Evolutionary conservation across 2,113 vertebrate species (phyloP).

Genomic region (Damaliscus lunatus): DNA sequence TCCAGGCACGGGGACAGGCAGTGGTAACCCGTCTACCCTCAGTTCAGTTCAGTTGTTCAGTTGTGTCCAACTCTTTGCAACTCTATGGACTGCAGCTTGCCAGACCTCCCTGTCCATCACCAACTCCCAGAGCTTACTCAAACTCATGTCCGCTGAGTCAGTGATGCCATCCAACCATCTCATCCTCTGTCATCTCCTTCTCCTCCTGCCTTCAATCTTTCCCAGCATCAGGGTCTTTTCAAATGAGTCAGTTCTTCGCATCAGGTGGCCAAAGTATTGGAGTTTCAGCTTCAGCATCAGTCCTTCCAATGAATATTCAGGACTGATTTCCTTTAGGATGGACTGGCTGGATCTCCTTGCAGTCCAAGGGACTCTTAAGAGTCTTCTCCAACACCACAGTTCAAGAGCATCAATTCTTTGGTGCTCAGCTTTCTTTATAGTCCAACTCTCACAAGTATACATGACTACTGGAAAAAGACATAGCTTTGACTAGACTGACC

Average conservation of each 20-base stretch:
- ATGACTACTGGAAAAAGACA: background rate
- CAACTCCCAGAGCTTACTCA: background rate
- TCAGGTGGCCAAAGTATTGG: background rate
- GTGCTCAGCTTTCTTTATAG: background rate
- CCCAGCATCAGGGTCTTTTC: background rate
- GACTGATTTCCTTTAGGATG: background rate
- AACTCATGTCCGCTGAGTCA: background rate
- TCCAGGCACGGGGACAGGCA: background rate
- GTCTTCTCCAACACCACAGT: background rate
- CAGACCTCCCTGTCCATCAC: background rate
- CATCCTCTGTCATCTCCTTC: background rate
- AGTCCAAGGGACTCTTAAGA: background rate
- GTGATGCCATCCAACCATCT: background rate
- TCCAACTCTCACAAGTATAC: background rate
- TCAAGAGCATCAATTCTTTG: background rate
- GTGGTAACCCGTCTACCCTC: background rate
- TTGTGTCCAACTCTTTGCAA: accelerated
- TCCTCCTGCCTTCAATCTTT: background rate
- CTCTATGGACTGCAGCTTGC: accelerated
- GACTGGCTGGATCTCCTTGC: background rate
- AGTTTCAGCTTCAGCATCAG: background rate
- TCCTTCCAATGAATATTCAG: background rate
- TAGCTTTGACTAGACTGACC: too few species aligned
- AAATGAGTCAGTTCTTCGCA: background rate
- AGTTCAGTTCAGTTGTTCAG: background rate